phyloP scores from a whole-genome alignment of 2,113 vertebrate species.

The Microtus oregoni region DNA sequence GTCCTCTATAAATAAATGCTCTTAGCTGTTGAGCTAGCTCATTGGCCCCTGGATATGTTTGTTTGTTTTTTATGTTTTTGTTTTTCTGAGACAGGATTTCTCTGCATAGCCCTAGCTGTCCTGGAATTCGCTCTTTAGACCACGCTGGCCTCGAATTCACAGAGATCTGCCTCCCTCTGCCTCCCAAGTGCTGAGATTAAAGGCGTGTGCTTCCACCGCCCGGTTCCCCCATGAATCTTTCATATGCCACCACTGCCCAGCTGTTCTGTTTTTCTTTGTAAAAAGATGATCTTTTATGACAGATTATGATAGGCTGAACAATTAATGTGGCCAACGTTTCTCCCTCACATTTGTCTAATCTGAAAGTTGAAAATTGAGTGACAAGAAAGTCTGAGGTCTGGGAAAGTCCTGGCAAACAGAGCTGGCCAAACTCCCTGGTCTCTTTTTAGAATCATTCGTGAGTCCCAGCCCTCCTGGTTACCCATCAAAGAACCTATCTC shows the following conservation, averaged over 20 bases:
- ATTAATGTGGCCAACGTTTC: not conserved
- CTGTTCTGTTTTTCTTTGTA: not conserved
- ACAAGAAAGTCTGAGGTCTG: not conserved
- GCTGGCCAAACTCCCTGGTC: too few species aligned
- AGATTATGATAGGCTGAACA: not conserved
- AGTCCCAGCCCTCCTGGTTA: not conserved
- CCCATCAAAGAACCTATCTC: not conserved
- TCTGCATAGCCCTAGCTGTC: not conserved
- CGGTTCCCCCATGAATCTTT: too few species aligned
- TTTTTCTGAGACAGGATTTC: not conserved
- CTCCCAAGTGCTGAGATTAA: not conserved
- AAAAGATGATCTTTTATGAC: not conserved
- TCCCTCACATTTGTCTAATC: not conserved
- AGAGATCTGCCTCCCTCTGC: not conserved
- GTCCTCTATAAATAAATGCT: not conserved
- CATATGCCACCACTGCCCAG: not conserved
- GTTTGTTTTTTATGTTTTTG: not conserved
- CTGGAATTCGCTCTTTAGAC: not conserved
- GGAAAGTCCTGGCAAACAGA: not conserved
- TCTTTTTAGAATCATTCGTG: not conserved
- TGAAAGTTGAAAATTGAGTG: not conserved
- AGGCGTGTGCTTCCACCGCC: not conserved
- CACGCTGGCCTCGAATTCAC: not conserved
- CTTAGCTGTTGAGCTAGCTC: not conserved
- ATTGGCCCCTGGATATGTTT: not conserved